Percentiles rank a stretch among this genome's conserved stretches.
phyloP scores from a whole-genome alignment of 2,888 invertebrate species.

The Norana najaformis region DNA sequence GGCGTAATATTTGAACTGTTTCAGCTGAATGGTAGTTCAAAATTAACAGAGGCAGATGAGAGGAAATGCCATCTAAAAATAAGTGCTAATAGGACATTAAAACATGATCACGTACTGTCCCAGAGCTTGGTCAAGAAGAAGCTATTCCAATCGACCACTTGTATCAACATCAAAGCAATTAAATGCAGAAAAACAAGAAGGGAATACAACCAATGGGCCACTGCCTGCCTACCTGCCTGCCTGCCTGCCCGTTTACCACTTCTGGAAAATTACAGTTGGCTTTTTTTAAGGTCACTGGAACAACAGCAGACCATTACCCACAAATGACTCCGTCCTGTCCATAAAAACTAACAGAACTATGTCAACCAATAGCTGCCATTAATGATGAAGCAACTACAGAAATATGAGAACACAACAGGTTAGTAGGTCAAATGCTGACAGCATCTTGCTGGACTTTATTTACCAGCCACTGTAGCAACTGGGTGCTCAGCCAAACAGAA shows the following conservation, averaged over 20 bases:
- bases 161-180: not conserved
- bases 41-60: not conserved
- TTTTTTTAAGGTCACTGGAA: not conserved
- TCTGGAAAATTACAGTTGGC: not conserved
- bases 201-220: not conserved
- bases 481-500: not conserved
- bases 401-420: not conserved
- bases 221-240: not conserved
- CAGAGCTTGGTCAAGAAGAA: not conserved
- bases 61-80: not conserved
- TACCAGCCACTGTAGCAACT: not conserved
- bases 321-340: slow-evolving; percentile 1
- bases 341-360: not conserved
- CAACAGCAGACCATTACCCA: not conserved
- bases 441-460: not conserved
- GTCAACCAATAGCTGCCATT: slow-evolving; percentile 13
- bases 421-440: not conserved
- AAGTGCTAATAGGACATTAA: not conserved
- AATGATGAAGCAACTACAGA: not conserved
- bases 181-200: not conserved
- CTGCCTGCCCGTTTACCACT: not conserved
- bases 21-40: not conserved
- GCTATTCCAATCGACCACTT: not conserved
- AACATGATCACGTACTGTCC: not conserved
- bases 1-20: not conserved